These are phyloP conservation scores for Alectura lathami DNA, from an alignment of 2,113 vertebrate species.

Conservation along the genomic window DNA sequence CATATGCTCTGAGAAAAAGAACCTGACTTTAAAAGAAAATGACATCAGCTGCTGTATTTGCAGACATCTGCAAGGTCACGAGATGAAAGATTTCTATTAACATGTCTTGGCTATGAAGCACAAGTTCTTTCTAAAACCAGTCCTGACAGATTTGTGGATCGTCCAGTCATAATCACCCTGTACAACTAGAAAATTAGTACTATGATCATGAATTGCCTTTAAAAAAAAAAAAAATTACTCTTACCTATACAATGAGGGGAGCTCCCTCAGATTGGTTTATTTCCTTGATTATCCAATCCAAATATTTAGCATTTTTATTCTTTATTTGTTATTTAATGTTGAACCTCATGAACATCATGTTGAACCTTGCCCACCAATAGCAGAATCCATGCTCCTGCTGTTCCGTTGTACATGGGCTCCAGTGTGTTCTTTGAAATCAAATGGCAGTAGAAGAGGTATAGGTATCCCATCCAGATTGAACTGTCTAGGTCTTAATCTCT, in stretches of 20 bases:
- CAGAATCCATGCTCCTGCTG: neutral
- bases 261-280: neutral
- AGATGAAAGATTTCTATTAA: neutral
- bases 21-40: neutral
- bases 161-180: neutral
- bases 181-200: neutral
- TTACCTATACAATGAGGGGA: neutral
- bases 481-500: neutral
- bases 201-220: neutral
- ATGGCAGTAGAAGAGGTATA: neutral
- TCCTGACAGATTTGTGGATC: neutral
- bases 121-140: neutral
- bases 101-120: neutral
- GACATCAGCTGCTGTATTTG: neutral
- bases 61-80: neutral
- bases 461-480: neutral
- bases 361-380: too few species aligned
- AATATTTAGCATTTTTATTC: neutral
- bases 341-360: too few species aligned
- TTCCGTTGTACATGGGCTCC: neutral
- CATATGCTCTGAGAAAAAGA: neutral
- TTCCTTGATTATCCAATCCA: neutral
- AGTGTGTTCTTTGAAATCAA: too few species aligned
- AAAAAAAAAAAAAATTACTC: neutral
- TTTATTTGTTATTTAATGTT: neutral